phyloP scores from a whole-genome alignment of 2,888 invertebrate species.

The Lamellibrachia satsuma region DNA sequence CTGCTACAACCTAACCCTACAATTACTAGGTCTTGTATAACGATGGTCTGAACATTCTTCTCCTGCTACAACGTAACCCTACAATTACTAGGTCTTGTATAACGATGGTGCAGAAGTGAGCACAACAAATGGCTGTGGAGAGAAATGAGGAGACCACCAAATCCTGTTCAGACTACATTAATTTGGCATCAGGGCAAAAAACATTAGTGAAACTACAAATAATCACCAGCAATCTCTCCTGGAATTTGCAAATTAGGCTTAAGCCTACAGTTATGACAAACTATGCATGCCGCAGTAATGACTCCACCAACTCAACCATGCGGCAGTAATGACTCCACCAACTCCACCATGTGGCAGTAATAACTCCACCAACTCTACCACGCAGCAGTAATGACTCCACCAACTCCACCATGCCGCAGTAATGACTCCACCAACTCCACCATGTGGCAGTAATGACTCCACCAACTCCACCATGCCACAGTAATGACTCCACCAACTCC shows the following conservation, averaged over 20 bases:
- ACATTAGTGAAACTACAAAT: neutral
- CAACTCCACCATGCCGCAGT: neutral
- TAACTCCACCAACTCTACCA: neutral
- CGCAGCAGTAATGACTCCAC: neutral
- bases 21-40: too few relatives aligned
- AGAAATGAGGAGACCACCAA: neutral
- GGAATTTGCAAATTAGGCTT: neutral
- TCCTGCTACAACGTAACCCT: too few relatives aligned
- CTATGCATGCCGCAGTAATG: neutral
- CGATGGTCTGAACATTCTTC: too few relatives aligned
- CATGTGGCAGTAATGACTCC: too few relatives aligned
- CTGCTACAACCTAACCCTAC: too few relatives aligned
- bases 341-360: neutral
- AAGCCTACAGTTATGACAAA: neutral
- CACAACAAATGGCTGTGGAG: neutral
- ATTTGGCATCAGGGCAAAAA: conserved; percentile 1
- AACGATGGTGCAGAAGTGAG: neutral
- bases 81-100: too few relatives aligned
- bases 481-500: neutral
- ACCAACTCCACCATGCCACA: neutral
- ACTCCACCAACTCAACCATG: too few relatives aligned
- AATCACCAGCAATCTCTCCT: neutral
- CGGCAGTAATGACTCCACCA: neutral
- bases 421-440: neutral
- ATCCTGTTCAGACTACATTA: neutral